Percentiles rank a stretch among this genome's conserved stretches.
Conservation (phyloP, 2,113 vertebrate species). For the Dicentrarchus labrax region DNA sequence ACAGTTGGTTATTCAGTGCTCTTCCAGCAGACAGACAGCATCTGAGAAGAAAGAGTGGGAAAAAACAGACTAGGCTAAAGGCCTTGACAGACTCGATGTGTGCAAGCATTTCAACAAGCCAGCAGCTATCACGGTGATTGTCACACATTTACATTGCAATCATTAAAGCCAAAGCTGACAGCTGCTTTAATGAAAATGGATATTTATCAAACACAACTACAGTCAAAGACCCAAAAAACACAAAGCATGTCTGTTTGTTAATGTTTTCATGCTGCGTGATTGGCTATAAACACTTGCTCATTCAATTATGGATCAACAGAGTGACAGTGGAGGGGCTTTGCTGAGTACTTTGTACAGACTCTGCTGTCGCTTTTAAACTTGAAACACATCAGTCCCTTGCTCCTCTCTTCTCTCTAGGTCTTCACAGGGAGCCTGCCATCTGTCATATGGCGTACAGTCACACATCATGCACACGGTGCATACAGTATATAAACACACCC, state of each 20-base stretch:
- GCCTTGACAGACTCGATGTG: slow-evolving; percentile 38
- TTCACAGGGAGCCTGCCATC: slow-evolving; percentile 69
- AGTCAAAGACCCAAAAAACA: slow-evolving; percentile 43
- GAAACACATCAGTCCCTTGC: slow-evolving; percentile 66
- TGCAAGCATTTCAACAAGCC: slow-evolving; percentile 25
- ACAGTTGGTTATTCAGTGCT: slow-evolving; percentile 5
- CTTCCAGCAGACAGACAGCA: slow-evolving; percentile 4
- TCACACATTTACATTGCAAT: slow-evolving; percentile 44
- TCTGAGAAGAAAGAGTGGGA: slow-evolving; percentile 4
- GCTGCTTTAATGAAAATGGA: slow-evolving; percentile 52
- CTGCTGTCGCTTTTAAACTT: slow-evolving; percentile 69
- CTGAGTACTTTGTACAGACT: slow-evolving; percentile 60
- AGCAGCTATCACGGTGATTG: slow-evolving; percentile 34
- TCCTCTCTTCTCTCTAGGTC: slow-evolving; percentile 53
- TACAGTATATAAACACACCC: neutral
- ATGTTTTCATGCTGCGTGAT: slow-evolving; percentile 66
- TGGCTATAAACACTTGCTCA: slow-evolving; percentile 75
- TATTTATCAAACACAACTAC: slow-evolving; percentile 57
- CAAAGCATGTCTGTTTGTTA: slow-evolving; percentile 59
- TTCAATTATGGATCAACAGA: slow-evolving; percentile 70
- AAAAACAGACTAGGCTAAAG: slow-evolving; percentile 21
- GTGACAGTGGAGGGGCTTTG: slow-evolving; percentile 65
- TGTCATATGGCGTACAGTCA: slow-evolving; percentile 60
- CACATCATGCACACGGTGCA: slow-evolving; percentile 9
- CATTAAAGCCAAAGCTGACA: slow-evolving; percentile 58